Base-by-base conservation (phyloP, 2,888 invertebrate genomes). In the Leptopterna dolabrata region DNA sequence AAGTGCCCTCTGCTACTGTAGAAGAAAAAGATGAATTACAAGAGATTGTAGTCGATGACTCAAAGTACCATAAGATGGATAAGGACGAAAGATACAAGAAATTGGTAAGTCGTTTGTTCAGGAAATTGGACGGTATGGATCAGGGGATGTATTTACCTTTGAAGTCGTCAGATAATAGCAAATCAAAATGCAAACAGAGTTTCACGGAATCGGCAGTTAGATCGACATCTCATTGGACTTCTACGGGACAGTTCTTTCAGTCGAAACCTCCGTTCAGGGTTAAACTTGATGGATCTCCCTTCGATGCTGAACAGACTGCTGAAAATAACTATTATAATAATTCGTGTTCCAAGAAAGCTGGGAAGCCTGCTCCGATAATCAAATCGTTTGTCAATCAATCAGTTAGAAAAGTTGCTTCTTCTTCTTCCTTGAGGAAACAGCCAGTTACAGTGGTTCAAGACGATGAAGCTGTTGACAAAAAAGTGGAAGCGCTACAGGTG, bases 81-180 rank as follows among this genome's bases (percentile, higher is more conserved):
- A 78, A 78, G 7, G 78, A 78, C 3, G 78, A 78, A 78, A 78
- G 45, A 19, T 78, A 78, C 45, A 78, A 45, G 27, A 78, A 43
- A 78, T 24, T 78, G 45, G 45, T 78, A 3, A 41, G 14, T 6
- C 27, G 45, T 3, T 45, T 78, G 47, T 78, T 78, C 27, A 78
- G 24, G 9, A 78, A 45, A 13, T 45, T 78, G 47, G 41, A 45
- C 27, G 78, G 78, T 13, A 24, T 78, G 24, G 27, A 47, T 7
- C 43, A 78, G 1, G 45, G 45, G 6, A 16, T 4, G 30, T 76
- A 76, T 30, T 4, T 63, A 13, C 63, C 63, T 6, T 27, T 63
- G 63, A 63, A 63, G 24, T 9, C 63, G 63, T 63, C 63, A 0
- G 63, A 63, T 7, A n/a, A 24, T 7, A n/a, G 19, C 0, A 63